Conservation (phyloP, 2,113 vertebrate genomes). For the Erpornis zantholeuca region DNA sequence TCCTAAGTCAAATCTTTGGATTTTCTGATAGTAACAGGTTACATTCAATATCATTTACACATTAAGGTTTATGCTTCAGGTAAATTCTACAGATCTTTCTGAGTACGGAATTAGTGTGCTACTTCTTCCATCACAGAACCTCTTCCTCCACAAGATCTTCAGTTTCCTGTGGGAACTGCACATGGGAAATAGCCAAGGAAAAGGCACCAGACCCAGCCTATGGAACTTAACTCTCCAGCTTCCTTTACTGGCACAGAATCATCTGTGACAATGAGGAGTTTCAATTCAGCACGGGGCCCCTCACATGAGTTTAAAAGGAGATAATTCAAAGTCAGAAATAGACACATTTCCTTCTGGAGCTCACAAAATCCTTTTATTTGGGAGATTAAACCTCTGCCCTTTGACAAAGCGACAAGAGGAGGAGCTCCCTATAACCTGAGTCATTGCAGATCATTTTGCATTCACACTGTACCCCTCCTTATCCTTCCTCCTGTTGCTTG, state of each 20-base stretch:
- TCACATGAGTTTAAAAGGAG: not conserved
- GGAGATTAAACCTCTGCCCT: not conserved
- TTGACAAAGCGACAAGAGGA: not conserved
- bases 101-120: not conserved
- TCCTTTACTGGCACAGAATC: not conserved
- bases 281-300: not conserved
- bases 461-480: not conserved
- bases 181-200: not conserved
- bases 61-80: slow-evolving; percentile 3
- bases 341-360: not conserved
- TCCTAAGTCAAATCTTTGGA: slow-evolving; percentile 30
- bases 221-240: not conserved
- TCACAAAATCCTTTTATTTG: not conserved
- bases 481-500: not conserved
- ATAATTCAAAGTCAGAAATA: not conserved
- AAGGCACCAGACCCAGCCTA: not conserved
- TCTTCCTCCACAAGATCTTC: not conserved
- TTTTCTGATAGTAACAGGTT: slow-evolving; percentile 19
- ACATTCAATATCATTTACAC: not conserved
- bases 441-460: not conserved
- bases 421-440: not conserved
- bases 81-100: not conserved
- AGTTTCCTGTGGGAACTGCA: not conserved
- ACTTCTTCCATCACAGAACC: not conserved
- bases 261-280: not conserved